These are phyloP conservation scores for Chiroxiphia lanceolata DNA, from an alignment of 2,797 vertebrate species.

Conservation along the genomic window DNA sequence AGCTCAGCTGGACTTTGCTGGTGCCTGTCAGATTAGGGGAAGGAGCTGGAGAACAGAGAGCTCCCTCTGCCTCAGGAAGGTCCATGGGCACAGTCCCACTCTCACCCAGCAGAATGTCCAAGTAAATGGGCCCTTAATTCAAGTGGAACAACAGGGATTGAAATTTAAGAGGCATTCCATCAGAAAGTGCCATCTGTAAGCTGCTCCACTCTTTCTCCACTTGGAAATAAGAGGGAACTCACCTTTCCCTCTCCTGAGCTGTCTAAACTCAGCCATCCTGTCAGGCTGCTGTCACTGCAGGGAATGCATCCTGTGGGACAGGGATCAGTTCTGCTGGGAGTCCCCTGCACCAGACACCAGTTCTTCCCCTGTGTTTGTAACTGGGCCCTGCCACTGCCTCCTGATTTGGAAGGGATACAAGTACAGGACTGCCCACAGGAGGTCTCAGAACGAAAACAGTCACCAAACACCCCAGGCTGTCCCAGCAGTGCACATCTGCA, in stretches of 20 bases:
- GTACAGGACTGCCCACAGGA: neutral
- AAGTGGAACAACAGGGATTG: neutral
- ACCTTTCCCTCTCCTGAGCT: neutral
- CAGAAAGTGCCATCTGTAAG: accelerated
- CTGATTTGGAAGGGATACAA: neutral
- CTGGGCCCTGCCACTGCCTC: neutral
- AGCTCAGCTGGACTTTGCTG: neutral
- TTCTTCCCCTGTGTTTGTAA: neutral
- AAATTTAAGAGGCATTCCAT: neutral
- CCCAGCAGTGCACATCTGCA: neutral
- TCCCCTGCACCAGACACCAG: neutral
- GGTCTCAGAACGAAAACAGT: neutral
- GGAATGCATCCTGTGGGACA: neutral
- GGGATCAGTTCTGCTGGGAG: neutral
- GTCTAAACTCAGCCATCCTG: neutral
- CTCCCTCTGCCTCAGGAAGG: neutral
- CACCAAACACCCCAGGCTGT: neutral
- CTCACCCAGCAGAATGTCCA: neutral
- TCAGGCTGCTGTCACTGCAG: neutral
- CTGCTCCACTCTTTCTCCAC: neutral
- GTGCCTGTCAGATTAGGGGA: neutral
- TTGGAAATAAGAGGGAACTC: neutral
- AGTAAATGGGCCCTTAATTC: neutral
- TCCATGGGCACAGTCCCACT: neutral
- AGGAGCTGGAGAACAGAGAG: neutral